Evolutionary conservation across 1,140 invertebrate genomes (phyloP).

Genomic region (Elymnias hypermnestra): DNA sequence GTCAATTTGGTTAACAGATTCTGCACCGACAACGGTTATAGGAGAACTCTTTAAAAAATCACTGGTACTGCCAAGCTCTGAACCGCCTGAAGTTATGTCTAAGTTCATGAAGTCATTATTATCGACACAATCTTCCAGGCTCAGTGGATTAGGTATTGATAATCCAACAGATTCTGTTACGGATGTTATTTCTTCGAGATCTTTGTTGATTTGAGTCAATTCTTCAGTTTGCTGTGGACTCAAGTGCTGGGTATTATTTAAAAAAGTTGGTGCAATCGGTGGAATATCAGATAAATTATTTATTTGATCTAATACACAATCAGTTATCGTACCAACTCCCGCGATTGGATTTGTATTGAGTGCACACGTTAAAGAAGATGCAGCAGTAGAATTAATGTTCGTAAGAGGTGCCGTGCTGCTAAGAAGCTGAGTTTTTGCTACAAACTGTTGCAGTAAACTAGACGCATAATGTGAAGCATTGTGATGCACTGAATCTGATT

Average conservation of each 20-base stretch:
- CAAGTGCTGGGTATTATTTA: slow-evolving; percentile 55
- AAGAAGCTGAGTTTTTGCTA: slow-evolving; percentile 79
- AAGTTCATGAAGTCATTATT: slow-evolving; percentile 70
- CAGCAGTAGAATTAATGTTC: slow-evolving; percentile 35
- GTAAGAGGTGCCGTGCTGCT: slow-evolving; percentile 65
- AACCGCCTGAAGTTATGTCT: slow-evolving; percentile 55
- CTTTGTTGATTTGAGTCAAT: slow-evolving; percentile 69
- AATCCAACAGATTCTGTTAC: slow-evolving; percentile 57
- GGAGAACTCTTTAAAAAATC: slow-evolving; percentile 64
- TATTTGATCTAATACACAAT: slow-evolving; percentile 65
- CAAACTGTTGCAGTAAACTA: slow-evolving; percentile 79
- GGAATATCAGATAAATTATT: slow-evolving; percentile 63
- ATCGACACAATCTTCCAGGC: slow-evolving; percentile 69
- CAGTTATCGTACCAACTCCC: slow-evolving; percentile 49
- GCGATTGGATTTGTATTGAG: slow-evolving; percentile 48
- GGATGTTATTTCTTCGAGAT: slow-evolving; percentile 68
- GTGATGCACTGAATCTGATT: slow-evolving; percentile 61
- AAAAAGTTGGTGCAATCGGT: slow-evolving; percentile 55
- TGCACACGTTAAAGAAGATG: slow-evolving; percentile 37
- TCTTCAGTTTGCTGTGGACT: slow-evolving; percentile 72
- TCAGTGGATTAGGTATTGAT: slow-evolving; percentile 60
- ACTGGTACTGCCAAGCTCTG: slow-evolving; percentile 57
- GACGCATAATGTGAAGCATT: slow-evolving; percentile 77
- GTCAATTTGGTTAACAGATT: slow-evolving; percentile 47
- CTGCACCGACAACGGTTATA: slow-evolving; percentile 39